A percentile compares a stretch with the other conserved stretches of the same genome.
phyloP scores from a whole-genome alignment of 2,113 vertebrate species.

The Chlamydotis undulata region DNA sequence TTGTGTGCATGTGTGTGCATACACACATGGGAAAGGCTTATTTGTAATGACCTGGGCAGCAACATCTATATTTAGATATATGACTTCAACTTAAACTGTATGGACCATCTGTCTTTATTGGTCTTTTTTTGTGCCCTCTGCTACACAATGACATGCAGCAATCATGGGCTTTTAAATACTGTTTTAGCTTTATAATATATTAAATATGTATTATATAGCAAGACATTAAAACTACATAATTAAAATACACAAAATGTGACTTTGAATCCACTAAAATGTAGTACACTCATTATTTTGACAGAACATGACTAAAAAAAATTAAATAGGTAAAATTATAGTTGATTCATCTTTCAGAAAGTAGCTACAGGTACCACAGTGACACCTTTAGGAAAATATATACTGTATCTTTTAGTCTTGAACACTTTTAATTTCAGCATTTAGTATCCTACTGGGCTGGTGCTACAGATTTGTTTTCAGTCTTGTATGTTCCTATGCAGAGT shows the following conservation, averaged over 20 bases:
- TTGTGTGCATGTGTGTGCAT: slow-evolving; percentile 35
- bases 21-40: slow-evolving; percentile 45
- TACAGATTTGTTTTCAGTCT: slow-evolving; percentile 20
- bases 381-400: slow-evolving; percentile 75
- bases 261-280: slow-evolving; percentile 26
- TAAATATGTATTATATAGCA: slow-evolving; percentile 34
- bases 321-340: slow-evolving; percentile 42
- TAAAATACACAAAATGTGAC: slow-evolving; percentile 60
- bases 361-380: slow-evolving; percentile 76
- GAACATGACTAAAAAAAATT: slow-evolving; percentile 33
- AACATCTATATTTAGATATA: slow-evolving; percentile 54
- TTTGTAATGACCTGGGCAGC: slow-evolving; percentile 59
- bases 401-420: slow-evolving; percentile 43
- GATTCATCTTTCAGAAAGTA: slow-evolving; percentile 35
- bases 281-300: slow-evolving; percentile 58
- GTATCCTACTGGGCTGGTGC: neutral
- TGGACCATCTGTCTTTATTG: slow-evolving; percentile 70
- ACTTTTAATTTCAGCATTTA: slow-evolving; percentile 48
- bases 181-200: slow-evolving; percentile 44
- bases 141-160: slow-evolving; percentile 51
- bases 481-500: neutral
- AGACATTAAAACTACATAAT: slow-evolving; percentile 52
- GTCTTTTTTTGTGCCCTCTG: slow-evolving; percentile 52
- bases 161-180: slow-evolving; percentile 49
- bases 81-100: slow-evolving; percentile 59